These are phyloP conservation scores for Cacatua alba DNA, from an alignment of 2,113 vertebrate species.

Conservation along the genomic window DNA sequence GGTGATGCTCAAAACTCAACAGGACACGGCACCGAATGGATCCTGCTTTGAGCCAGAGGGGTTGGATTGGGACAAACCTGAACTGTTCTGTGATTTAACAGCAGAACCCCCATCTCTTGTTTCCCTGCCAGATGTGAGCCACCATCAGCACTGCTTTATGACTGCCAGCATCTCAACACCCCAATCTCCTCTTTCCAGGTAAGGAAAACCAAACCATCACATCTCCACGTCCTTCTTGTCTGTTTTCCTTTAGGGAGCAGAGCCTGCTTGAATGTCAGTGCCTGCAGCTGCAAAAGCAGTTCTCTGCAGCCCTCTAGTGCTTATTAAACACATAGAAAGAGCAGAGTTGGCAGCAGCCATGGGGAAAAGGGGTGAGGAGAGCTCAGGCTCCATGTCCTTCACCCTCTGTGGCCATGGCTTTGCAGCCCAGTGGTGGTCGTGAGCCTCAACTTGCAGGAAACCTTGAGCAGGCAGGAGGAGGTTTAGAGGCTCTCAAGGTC, in stretches of 20 bases:
- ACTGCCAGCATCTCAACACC: background rate
- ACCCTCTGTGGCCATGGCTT: background rate
- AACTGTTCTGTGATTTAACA: background rate
- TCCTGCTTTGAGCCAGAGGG: background rate
- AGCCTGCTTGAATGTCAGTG: fast-evolving
- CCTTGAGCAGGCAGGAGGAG: background rate
- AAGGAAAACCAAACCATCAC: background rate
- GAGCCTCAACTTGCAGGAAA: background rate
- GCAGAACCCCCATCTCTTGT: background rate
- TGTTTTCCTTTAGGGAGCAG: background rate
- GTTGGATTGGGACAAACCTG: fast-evolving
- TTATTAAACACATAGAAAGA: background rate
- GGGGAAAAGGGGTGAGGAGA: background rate
- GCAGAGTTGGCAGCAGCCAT: background rate
- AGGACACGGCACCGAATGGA: fast-evolving
- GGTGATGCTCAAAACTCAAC: background rate
- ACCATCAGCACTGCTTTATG: fast-evolving
- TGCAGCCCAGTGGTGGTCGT: background rate
- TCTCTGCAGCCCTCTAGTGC: slow-evolving; percentile 59
- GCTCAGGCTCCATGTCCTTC: background rate
- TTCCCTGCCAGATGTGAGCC: background rate
- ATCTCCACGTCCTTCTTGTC: fast-evolving
- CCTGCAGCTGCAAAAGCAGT: background rate
- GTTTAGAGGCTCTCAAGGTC: background rate
- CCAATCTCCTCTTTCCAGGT: fast-evolving